phyloP scores from a whole-genome alignment of 2,113 vertebrate species.

The Leptosomus discolor region DNA sequence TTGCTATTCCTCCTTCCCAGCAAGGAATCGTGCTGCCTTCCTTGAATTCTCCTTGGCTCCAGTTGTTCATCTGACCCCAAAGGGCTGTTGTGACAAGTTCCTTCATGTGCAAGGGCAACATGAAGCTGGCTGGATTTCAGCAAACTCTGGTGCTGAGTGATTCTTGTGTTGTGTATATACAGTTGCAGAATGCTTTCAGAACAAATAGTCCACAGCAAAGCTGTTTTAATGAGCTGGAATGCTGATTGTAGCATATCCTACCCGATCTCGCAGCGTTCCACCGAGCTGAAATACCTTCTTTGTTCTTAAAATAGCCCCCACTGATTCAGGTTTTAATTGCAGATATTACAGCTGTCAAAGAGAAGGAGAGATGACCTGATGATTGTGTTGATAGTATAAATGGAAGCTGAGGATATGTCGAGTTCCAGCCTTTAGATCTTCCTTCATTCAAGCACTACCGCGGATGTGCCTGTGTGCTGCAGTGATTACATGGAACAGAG shows the following conservation, averaged over 20 bases:
- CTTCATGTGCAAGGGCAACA: background rate
- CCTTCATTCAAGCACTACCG: background rate
- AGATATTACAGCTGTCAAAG: slow-evolving; percentile 56
- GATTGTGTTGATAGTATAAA: slow-evolving; percentile 26
- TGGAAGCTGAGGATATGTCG: background rate
- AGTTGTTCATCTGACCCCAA: background rate
- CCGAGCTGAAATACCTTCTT: slow-evolving; percentile 34
- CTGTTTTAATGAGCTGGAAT: slow-evolving; percentile 45
- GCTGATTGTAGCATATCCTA: background rate
- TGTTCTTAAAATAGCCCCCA: slow-evolving; percentile 53
- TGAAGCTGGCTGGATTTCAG: background rate
- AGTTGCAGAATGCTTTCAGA: background rate
- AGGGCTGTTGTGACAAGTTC: background rate
- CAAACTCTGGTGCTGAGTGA: background rate
- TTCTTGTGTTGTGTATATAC: background rate
- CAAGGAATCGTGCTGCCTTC: background rate
- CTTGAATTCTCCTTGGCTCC: background rate
- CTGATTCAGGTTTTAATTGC: slow-evolving; percentile 59
- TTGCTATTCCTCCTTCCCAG: background rate
- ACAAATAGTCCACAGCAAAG: background rate
- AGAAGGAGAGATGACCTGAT: slow-evolving; percentile 9
- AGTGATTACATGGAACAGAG: background rate
- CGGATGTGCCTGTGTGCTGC: background rate
- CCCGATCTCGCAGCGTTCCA: background rate
- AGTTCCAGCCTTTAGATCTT: slow-evolving; percentile 9